Evolutionary conservation across 2,113 vertebrate genomes (phyloP), one percentile per base, ranked within the genome.

Genomic region (Eurystomus gularis): DNA sequence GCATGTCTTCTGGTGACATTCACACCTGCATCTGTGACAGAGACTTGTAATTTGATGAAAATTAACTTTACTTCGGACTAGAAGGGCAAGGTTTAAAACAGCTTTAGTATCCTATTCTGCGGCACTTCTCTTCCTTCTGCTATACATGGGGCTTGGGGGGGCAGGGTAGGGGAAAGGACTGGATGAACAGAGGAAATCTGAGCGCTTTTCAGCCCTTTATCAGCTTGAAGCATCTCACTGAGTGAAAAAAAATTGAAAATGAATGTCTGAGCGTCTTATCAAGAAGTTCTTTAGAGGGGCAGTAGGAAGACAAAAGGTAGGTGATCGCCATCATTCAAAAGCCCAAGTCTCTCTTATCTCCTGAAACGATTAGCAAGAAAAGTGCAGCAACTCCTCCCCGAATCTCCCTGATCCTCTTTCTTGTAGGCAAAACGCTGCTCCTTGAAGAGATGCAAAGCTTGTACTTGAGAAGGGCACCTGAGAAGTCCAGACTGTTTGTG

Each of bases 1-100:
- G 94, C 68, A 65, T 90, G 64, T 95, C 96, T 95, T 92, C 72
- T 40, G 14, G n/a, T 94, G 86, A 83, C 77, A 92, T 84, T 95
- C 94, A 82, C 83, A 96, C 90, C 88, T 93, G 86, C 90, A 94
- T 86, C 88, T 79, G 10, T 84, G 82, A 82, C 69, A 88, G 57
- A 91, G 70, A 57, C 37, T 57, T 68, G 65, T 77, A 96, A 94
- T 90, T 90, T 86, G 83, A 92, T 86, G 80, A 79, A 94, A 95
- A 96, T 92, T 92, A 87, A 71, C 82, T 96, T 97, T 81, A 82
- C 33, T 90, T 29, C 51, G 52, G 24, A 48, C 69, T 95, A 82
- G 72, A 93, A 95, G 65, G 65, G 77, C 72, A 79, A 69, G 48
- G 39, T 82, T 93, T 95, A 57, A 88, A 88, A 16, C 28, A 75